phyloP scores from a whole-genome alignment of 2,113 vertebrate genomes.

The Apeltes quadracus region DNA sequence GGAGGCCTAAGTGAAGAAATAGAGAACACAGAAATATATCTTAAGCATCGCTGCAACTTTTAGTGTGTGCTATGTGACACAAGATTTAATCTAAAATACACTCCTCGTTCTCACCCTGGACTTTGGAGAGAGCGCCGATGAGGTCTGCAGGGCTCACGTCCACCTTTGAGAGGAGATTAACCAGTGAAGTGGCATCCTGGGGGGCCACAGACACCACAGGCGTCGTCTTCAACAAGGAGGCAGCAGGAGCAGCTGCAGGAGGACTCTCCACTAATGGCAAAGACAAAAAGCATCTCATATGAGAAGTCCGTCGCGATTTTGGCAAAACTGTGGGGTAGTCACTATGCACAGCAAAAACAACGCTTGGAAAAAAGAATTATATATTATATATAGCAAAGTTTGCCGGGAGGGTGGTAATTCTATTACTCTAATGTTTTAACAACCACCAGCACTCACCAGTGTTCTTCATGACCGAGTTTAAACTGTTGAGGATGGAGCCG shows the following conservation, averaged over 20 bases:
- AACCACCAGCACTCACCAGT: slow-evolving; percentile 83
- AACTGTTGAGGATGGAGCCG: slow-evolving; percentile 92
- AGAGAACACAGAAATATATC: neutral
- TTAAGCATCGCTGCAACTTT: neutral
- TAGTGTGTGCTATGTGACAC: neutral
- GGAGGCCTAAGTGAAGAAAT: slow-evolving; percentile 79
- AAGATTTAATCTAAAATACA: too few relatives aligned
- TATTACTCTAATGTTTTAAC: too few relatives aligned
- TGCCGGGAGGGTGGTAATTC: too few relatives aligned
- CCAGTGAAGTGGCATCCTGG: slow-evolving; percentile 82
- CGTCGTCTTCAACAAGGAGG: slow-evolving; percentile 73
- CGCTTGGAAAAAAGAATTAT: too few relatives aligned
- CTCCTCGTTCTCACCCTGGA: slow-evolving; percentile 84
- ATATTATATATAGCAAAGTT: too few relatives aligned
- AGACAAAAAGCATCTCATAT: too few relatives aligned
- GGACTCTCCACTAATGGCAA: slow-evolving; percentile 62
- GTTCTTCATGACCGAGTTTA: slow-evolving; percentile 91
- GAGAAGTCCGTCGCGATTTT: too few relatives aligned
- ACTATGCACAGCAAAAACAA: too few relatives aligned
- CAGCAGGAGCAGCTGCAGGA: slow-evolving; percentile 55
- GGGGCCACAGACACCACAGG: slow-evolving; percentile 63
- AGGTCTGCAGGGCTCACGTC: slow-evolving; percentile 91
- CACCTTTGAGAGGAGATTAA: slow-evolving; percentile 91
- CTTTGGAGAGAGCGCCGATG: slow-evolving; percentile 91
- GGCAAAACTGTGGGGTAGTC: too few relatives aligned